Conservation (phyloP, 2,113 vertebrate genomes). For the Tamias sibiricus region DNA sequence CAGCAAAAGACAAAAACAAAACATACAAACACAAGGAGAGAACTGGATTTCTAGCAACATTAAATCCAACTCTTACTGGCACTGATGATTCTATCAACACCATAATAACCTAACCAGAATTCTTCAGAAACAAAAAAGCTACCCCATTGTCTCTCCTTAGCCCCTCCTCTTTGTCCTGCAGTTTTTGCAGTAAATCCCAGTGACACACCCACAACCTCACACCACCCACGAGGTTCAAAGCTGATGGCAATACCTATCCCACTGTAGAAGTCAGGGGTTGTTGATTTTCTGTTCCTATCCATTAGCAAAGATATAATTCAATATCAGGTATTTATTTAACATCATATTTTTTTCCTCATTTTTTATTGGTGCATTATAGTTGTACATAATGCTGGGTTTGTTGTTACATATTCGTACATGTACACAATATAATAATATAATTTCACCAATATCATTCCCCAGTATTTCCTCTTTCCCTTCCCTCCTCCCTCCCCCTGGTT, state of each 20-base stretch:
- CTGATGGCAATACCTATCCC: not conserved
- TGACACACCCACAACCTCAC: not conserved
- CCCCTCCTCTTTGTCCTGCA: not conserved
- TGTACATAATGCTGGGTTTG: too few relatives aligned
- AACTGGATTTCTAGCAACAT: not conserved
- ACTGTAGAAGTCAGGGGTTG: not conserved
- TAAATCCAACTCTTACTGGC: not conserved
- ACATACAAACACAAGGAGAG: not conserved
- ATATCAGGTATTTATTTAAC: not conserved
- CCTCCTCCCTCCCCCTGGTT: too few relatives aligned
- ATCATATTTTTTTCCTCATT: not conserved
- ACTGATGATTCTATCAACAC: not conserved
- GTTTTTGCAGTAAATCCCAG: not conserved
- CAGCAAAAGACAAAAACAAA: conserved; percentile 8
- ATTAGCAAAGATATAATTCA: not conserved
- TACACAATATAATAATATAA: too few relatives aligned
- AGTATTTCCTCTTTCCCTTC: too few relatives aligned
- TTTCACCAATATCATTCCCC: too few relatives aligned
- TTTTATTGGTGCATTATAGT: too few relatives aligned
- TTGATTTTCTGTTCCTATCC: not conserved
- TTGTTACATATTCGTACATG: too few relatives aligned
- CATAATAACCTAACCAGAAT: not conserved
- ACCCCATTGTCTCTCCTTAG: accelerated
- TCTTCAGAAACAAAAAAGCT: not conserved
- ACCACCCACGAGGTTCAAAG: not conserved